These are phyloP conservation scores for Corythaeola cristata DNA, from an alignment of 2,113 vertebrate genomes.

Conservation along the genomic window DNA sequence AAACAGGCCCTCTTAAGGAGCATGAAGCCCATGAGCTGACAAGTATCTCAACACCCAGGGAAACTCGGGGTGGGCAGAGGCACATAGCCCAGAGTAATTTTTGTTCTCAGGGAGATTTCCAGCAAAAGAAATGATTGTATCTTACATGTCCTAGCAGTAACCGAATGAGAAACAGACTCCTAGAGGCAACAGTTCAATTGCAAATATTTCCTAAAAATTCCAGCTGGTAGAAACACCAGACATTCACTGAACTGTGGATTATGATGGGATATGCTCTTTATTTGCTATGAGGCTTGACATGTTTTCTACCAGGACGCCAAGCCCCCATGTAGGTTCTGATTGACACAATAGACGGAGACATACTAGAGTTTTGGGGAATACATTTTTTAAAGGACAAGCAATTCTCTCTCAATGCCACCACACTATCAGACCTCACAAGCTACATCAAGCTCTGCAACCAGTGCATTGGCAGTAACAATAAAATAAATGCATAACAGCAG, in stretches of 20 bases:
- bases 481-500: not conserved
- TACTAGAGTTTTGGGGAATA: not conserved
- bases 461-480: not conserved
- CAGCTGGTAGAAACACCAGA: not conserved
- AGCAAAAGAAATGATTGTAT: not conserved
- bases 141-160: not conserved
- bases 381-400: not conserved
- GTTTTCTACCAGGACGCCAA: not conserved
- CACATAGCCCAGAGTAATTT: not conserved
- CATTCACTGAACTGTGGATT: not conserved
- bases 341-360: not conserved
- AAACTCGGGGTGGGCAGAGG: not conserved
- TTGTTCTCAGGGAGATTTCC: not conserved
- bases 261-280: not conserved
- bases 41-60: not conserved
- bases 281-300: not conserved
- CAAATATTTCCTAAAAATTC: slow-evolving; percentile 1
- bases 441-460: not conserved
- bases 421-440: not conserved
- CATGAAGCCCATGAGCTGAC: not conserved
- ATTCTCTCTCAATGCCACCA: not conserved
- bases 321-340: not conserved
- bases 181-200: not conserved
- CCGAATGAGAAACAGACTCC: not conserved
- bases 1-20: not conserved